Percentiles rank a stretch among this genome's conserved stretches.
These are phyloP conservation scores for Mola mola DNA, from an alignment of 2,113 vertebrate genomes.

Conservation along the genomic window DNA sequence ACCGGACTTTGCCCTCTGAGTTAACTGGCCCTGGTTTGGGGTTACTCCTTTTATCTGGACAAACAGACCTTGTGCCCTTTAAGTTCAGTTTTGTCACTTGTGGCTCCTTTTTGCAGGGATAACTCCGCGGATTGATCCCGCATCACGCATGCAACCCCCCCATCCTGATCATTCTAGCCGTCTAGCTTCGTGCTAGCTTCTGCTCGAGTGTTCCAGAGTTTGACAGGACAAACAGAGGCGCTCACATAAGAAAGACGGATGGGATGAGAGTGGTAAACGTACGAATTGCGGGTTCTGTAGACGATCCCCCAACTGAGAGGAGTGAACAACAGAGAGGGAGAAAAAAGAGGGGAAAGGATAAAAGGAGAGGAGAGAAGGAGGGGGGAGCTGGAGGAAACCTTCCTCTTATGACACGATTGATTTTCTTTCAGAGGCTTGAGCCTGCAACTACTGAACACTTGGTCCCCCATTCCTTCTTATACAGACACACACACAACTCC, in stretches of 20 bases:
- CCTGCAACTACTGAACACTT: conserved; percentile 80
- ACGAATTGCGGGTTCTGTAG: conserved; percentile 24
- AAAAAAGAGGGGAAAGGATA: conserved; percentile 32
- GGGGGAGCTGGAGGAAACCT: conserved; percentile 72
- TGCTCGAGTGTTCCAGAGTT: conserved; percentile 3
- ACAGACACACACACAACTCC: conserved; percentile 43
- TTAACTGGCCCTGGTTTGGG: conserved; percentile 72
- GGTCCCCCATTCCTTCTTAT: conserved; percentile 52
- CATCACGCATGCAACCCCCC: conserved; percentile 55
- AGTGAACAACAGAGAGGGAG: conserved; percentile 9
- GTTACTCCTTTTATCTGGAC: conserved; percentile 73
- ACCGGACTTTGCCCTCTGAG: conserved; percentile 38
- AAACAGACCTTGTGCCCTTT: conserved; percentile 68
- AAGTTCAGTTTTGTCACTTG: conserved; percentile 73
- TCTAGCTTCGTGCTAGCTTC: conserved; percentile 9
- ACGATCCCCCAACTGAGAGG: conserved; percentile 44
- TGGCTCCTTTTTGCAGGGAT: conserved; percentile 63
- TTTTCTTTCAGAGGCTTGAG: conserved; percentile 82
- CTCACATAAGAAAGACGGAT: conserved; percentile 33
- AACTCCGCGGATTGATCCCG: conserved; percentile 67
- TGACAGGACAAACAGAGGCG: conserved; percentile 2
- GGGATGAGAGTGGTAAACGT: conserved; percentile 17
- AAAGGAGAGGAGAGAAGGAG: conserved; percentile 33
- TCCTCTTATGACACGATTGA: conserved; percentile 82
- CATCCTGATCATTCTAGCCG: conserved; percentile 33